Percentiles rank a stretch among this genome's conserved stretches.
Evolutionary conservation across 2,888 invertebrate species (phyloP).

Genomic region (Pristionchus maxplancki): DNA sequence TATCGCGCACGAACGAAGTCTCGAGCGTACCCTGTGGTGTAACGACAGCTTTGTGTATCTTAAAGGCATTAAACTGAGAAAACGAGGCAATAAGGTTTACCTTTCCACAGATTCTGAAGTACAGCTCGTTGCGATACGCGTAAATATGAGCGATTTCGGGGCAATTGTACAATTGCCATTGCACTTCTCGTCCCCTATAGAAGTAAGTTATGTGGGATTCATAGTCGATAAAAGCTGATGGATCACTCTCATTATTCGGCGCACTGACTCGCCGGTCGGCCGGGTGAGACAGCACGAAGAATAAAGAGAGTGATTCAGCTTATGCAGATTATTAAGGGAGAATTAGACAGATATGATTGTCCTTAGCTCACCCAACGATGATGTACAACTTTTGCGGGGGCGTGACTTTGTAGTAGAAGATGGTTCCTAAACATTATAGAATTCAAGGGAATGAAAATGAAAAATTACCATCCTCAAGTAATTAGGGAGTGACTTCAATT

Average conservation of each 20-base stretch:
- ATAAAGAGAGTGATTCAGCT: too few species aligned
- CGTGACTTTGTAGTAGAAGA: neutral
- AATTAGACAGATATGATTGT: too few species aligned
- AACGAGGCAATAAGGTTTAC: neutral
- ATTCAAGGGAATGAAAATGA: too few species aligned
- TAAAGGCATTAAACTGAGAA: neutral
- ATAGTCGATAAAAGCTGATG: neutral
- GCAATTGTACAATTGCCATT: neutral
- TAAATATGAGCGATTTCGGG: neutral
- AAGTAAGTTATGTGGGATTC: neutral
- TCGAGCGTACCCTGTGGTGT: neutral
- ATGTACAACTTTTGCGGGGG: neutral
- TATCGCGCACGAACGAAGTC: neutral
- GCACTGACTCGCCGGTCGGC: too few species aligned
- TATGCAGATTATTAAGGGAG: too few species aligned
- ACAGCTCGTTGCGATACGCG: neutral
- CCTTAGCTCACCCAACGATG: neutral
- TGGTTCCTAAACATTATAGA: neutral
- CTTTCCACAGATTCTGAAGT: neutral
- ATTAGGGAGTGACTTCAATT: neutral
- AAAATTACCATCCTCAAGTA: neutral
- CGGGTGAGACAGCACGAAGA: too few species aligned
- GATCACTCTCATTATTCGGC: too few species aligned
- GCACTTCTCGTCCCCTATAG: neutral
- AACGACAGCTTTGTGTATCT: neutral